Evolutionary conservation across 2,888 invertebrate species (phyloP).

Genomic region (Acanthopleura granulata): DNA sequence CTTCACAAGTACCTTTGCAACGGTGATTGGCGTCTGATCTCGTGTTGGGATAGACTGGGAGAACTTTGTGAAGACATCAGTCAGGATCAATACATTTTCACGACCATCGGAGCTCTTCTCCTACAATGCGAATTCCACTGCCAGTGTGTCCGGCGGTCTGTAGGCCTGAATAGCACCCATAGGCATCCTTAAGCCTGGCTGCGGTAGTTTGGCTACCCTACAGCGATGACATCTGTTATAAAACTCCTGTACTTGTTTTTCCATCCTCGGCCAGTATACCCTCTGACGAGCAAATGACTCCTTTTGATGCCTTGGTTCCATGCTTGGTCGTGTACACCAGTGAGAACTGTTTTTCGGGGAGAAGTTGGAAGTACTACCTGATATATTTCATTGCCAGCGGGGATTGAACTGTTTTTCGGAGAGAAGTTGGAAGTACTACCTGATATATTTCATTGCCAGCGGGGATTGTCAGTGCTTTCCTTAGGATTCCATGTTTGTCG

Average conservation of each 20-base stretch:
- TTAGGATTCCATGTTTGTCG: neutral
- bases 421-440: slow-evolving; percentile 11
- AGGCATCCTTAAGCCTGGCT: neutral
- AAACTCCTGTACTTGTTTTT: neutral
- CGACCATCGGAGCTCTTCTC: slow-evolving; percentile 19
- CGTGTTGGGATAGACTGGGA: slow-evolving; percentile 23
- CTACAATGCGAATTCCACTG: neutral
- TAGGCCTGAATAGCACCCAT: neutral
- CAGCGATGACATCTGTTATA: slow-evolving; percentile 8
- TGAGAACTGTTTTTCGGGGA: neutral
- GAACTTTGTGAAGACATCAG: slow-evolving; percentile 28
- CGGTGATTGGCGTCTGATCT: slow-evolving; percentile 26
- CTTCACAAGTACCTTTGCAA: slow-evolving; percentile 24
- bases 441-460: neutral
- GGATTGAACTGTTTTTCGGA: neutral
- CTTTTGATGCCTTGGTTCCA: slow-evolving; percentile 22
- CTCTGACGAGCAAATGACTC: slow-evolving; percentile 3
- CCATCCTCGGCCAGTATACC: slow-evolving; percentile 15
- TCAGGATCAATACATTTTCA: slow-evolving; percentile 26
- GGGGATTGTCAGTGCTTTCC: neutral
- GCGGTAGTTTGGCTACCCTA: slow-evolving; percentile 13
- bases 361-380: slow-evolving; percentile 11
- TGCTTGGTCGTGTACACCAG: slow-evolving; percentile 13
- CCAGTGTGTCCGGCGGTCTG: slow-evolving; percentile 14
- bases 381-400: neutral